Percentiles rank a stretch among this genome's conserved stretches.
These are phyloP conservation scores for Platynereis dumerilii DNA, from an alignment of 2,888 invertebrate genomes.

Conservation along the genomic window DNA sequence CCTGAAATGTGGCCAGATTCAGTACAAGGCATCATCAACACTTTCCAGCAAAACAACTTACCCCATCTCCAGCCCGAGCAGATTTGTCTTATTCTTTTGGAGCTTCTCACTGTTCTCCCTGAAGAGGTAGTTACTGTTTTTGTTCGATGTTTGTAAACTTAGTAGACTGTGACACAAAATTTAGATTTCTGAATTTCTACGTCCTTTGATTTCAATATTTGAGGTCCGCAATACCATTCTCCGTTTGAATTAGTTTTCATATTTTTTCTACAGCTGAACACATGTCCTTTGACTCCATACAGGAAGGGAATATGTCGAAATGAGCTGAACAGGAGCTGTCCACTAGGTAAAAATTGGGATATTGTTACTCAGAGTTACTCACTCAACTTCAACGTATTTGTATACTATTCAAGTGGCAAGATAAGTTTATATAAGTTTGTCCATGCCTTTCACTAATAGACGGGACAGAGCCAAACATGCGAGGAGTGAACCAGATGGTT, in stretches of 20 bases:
- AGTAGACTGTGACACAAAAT: too few relatives aligned
- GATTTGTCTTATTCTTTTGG: slow-evolving; percentile 75
- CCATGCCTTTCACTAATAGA: too few relatives aligned
- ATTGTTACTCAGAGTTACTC: too few relatives aligned
- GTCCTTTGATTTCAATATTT: too few relatives aligned
- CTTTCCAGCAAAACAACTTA: slow-evolving; percentile 69
- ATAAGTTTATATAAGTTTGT: too few relatives aligned
- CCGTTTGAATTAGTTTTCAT: too few relatives aligned
- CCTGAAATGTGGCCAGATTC: slow-evolving; percentile 71
- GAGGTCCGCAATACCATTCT: too few relatives aligned
- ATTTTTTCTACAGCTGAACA: slow-evolving; percentile 29
- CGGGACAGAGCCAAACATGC: too few relatives aligned
- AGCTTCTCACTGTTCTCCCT: slow-evolving; percentile 85
- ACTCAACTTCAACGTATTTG: too few relatives aligned
- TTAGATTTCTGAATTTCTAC: neutral
- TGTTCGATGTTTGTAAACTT: neutral
- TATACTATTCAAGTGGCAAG: too few relatives aligned
- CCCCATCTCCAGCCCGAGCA: slow-evolving; percentile 69
- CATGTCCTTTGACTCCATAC: slow-evolving; percentile 46
- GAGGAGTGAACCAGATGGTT: too few relatives aligned
- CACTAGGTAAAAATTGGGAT: too few relatives aligned
- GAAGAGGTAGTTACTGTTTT: slow-evolving; percentile 71
- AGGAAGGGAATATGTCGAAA: slow-evolving; percentile 47
- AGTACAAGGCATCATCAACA: slow-evolving; percentile 77
- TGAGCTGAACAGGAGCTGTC: slow-evolving; percentile 32